phyloP scores from a whole-genome alignment of 2,888 invertebrate species.

The Eupithecia centaureata region DNA sequence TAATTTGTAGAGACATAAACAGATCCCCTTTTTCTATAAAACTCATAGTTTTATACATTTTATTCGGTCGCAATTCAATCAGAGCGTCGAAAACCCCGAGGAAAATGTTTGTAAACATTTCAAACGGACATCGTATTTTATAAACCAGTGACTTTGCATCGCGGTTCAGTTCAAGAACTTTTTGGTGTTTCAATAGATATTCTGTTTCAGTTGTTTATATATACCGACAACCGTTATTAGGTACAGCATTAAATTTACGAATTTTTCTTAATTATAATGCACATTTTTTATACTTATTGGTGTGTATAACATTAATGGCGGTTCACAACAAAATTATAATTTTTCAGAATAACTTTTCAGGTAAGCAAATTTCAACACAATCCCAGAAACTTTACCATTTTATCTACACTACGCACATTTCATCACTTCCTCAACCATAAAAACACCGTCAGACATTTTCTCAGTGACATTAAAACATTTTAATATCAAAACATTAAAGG shows the following conservation, averaged over 20 bases:
- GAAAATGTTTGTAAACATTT: conserved; percentile 36
- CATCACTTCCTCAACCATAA: conserved; percentile 15
- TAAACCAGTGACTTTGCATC: conserved; percentile 21
- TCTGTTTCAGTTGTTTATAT: background rate
- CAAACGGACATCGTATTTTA: conserved; percentile 26
- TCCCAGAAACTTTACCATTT: background rate
- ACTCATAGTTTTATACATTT: conserved; percentile 22
- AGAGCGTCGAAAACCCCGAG: conserved; percentile 15
- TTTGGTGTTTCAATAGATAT: background rate
- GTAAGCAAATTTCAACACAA: background rate
- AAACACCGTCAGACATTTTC: background rate
- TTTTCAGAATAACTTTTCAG: background rate
- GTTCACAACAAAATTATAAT: background rate
- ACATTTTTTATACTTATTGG: no score
- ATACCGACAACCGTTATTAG: background rate
- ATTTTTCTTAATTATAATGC: background rate
- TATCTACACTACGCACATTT: conserved; percentile 19
- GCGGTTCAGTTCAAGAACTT: conserved; percentile 4
- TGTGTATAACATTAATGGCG: background rate
- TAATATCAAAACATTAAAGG: conserved; percentile 52
- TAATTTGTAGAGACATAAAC: no score
- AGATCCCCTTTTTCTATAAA: conserved; percentile 15
- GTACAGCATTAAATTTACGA: background rate
- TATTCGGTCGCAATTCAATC: conserved; percentile 29
- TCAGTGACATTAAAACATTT: conserved; percentile 34